Percentiles rank a stretch among this genome's conserved stretches.
Conservation (phyloP, 2,797 vertebrate genomes). For the Alcedo quadribrachys region DNA sequence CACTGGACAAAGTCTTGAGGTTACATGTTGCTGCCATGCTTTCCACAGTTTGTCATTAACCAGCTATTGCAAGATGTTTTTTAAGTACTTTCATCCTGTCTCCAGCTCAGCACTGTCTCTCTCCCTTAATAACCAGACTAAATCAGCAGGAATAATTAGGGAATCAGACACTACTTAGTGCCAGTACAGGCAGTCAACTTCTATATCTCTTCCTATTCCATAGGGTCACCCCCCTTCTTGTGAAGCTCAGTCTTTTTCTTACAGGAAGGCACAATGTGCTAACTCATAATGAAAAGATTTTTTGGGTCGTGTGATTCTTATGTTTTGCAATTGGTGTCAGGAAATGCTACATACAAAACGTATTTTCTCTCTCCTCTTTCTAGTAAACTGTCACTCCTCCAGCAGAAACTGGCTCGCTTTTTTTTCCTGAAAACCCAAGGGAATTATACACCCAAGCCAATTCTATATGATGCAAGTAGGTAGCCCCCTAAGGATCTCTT, state of each 20-base stretch:
- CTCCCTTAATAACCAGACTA: conserved; percentile 56
- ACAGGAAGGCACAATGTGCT: neutral
- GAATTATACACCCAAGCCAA: conserved; percentile 5
- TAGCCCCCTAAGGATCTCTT: neutral
- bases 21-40: conserved; percentile 6
- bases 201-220: neutral
- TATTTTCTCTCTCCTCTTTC: conserved; percentile 16
- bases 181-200: conserved; percentile 35
- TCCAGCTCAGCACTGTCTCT: conserved; percentile 46
- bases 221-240: neutral
- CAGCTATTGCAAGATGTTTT: conserved; percentile 64
- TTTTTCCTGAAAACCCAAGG: conserved; percentile 27
- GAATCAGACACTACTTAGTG: conserved; percentile 64
- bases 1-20: conserved; percentile 58
- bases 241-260: neutral
- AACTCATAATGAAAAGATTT: conserved; percentile 5
- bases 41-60: conserved; percentile 64
- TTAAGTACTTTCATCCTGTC: conserved; percentile 51
- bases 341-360: neutral
- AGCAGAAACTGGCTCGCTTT: neutral
- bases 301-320: neutral
- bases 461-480: conserved; percentile 9
- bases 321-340: conserved; percentile 23
- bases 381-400: conserved; percentile 25
- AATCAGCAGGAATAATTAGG: conserved; percentile 63